Conservation (phyloP, 2,888 invertebrate species). For the Cataglyphis cursor region DNA sequence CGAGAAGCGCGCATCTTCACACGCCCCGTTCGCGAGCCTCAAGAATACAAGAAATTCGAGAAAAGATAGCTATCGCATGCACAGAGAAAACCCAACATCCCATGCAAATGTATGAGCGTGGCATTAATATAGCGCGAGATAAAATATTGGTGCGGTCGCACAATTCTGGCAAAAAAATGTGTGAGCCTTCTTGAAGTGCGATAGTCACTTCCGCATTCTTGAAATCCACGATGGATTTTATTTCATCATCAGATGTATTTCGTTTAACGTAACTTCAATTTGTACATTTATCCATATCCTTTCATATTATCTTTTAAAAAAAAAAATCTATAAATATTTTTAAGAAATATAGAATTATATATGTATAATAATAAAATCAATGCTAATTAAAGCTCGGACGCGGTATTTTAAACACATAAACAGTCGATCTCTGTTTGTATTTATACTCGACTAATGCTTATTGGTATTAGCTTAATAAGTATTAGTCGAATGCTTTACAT, state of each 20-base stretch:
- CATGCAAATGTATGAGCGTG: not conserved
- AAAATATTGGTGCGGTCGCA: constrained; percentile 10
- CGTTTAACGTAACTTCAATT: not conserved
- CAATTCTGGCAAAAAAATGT: constrained; percentile 26
- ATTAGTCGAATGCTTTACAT: too few relatives aligned
- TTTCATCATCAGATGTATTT: too few relatives aligned
- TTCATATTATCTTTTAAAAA: not conserved
- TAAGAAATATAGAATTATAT: too few relatives aligned
- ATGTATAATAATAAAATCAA: too few relatives aligned
- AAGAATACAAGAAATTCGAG: constrained; percentile 34
- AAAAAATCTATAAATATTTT: constrained; percentile 2
- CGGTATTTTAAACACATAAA: too few relatives aligned
- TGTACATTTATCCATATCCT: not conserved
- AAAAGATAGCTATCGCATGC: constrained; percentile 48
- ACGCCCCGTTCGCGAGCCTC: constrained; percentile 21
- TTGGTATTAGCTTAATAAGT: too few relatives aligned
- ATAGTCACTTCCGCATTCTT: constrained; percentile 14
- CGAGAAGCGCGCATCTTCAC: constrained; percentile 48
- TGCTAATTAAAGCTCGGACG: too few relatives aligned
- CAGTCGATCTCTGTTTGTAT: too few relatives aligned
- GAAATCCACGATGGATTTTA: not conserved
- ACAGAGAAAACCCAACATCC: not conserved
- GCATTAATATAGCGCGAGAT: constrained; percentile 12
- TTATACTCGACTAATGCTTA: too few relatives aligned
- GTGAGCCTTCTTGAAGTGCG: constrained; percentile 11